Evolutionary conservation across 2,113 vertebrate species (phyloP).

Genomic region (Pangasianodon hypophthalmus): DNA sequence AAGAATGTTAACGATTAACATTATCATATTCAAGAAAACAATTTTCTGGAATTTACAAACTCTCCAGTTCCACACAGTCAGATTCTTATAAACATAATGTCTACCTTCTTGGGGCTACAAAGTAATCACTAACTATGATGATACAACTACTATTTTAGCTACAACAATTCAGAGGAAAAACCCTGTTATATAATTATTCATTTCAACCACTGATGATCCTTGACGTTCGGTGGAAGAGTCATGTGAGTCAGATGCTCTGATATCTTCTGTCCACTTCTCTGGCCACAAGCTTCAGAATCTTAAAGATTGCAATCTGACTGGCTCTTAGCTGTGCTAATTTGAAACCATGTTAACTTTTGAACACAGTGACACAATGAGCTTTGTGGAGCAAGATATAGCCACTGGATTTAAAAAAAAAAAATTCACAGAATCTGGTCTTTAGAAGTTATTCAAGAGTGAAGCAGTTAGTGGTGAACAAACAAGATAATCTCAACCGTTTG

Average conservation of each 20-base stretch:
- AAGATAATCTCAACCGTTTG: neutral
- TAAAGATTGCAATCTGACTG: neutral
- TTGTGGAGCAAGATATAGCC: neutral
- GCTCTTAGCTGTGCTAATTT: neutral
- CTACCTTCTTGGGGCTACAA: neutral
- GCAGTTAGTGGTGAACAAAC: neutral
- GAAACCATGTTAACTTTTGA: neutral
- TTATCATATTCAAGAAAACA: neutral
- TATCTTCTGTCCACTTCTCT: neutral
- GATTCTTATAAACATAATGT: neutral
- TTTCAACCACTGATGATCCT: neutral
- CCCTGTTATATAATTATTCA: neutral
- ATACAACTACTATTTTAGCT: neutral
- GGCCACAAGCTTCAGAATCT: neutral
- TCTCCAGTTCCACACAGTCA: neutral
- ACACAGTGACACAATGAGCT: neutral
- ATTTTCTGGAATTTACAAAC: neutral
- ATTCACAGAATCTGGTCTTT: neutral
- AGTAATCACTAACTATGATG: neutral
- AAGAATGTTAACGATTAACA: neutral
- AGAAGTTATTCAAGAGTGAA: neutral
- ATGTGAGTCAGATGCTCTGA: neutral
- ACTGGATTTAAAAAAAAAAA: neutral
- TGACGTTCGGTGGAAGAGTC: neutral
- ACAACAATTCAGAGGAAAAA: neutral